Conservation (phyloP, 2,113 vertebrate genomes). For the Anolis sagrei region DNA sequence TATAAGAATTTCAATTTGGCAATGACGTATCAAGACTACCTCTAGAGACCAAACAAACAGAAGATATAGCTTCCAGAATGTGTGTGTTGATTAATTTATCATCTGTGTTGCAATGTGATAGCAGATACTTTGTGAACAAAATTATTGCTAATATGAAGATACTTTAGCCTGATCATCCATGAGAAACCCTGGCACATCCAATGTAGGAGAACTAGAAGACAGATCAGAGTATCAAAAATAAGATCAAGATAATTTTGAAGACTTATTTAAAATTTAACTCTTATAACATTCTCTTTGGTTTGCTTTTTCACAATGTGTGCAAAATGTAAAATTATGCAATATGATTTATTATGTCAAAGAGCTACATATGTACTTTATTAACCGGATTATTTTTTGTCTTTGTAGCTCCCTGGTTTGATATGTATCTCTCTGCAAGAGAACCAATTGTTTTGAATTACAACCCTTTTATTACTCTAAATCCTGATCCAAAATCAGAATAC, state of each 20-base stretch:
- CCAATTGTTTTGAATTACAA: slow-evolving; percentile 81
- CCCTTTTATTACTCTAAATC: slow-evolving; percentile 80
- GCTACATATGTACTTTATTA: slow-evolving; percentile 6
- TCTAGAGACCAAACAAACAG: neutral
- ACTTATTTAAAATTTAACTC: neutral
- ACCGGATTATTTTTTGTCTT: slow-evolving; percentile 14
- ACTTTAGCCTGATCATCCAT: neutral
- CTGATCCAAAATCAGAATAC: slow-evolving; percentile 74
- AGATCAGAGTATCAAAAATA: neutral
- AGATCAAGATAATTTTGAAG: neutral
- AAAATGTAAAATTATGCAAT: neutral
- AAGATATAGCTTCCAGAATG: neutral
- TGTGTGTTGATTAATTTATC: neutral
- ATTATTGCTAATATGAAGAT: neutral
- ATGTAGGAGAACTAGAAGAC: neutral
- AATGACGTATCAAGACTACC: neutral
- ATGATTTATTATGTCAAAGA: neutral
- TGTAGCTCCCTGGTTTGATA: slow-evolving; percentile 80
- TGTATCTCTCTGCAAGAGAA: slow-evolving; percentile 80
- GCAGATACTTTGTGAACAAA: neutral
- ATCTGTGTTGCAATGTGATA: neutral
- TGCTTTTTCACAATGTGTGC: neutral
- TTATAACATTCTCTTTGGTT: neutral
- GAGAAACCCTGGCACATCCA: neutral
- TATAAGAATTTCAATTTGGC: neutral